Base-by-base conservation (phyloP, 2,888 invertebrate genomes). In the Heterodera filipjevi region DNA sequence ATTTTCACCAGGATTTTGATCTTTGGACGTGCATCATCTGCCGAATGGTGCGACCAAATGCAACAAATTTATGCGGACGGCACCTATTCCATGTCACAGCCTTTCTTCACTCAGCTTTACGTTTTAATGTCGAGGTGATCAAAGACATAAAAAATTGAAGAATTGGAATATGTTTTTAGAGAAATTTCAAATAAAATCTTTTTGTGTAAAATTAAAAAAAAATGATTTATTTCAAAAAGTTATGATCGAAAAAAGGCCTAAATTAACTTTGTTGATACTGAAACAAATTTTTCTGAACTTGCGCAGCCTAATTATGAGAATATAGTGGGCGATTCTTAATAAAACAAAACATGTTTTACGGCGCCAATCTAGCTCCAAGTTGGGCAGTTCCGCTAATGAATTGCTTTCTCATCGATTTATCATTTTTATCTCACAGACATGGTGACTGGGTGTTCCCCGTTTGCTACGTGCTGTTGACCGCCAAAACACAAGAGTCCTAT, bases 51-150 rank as follows among this genome's bases (percentile, higher is more conserved):
- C 5, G 44, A 53, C 8, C 72, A 72, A 44, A 66, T 77, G 39
- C 75, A 77, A 30, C 44, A 46, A 16, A 72, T 77, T 35, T 77
- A 73, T 46, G 71, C 46, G 39, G 77, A 77, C 49, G 77, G 77
- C 30, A 77, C 73, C 12, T 64, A 76, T 30, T 44, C 33, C 35
- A 75, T 77, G 10, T n/a, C 77, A 14, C 77, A 68, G 19, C 35
- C 64, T 5, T 66, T 72, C 3, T 77, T 77, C 64, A 32, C 35
- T 30, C 77, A 77, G 19, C 35, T 71, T 49, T 72, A 72, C 73
- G 35, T 77, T 12, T 33, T 77, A 22, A 33, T 75, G 39, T 53
- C 53, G 27, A 72, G 53, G 77, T 71, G 35, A 39, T 39, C 39
- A 12, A 39, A 12, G 6, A 39, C 39, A 39, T n/a, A n/a, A n/a